Evolutionary conservation across 2,113 vertebrate genomes (phyloP).

Genomic region (Columba janthina): DNA sequence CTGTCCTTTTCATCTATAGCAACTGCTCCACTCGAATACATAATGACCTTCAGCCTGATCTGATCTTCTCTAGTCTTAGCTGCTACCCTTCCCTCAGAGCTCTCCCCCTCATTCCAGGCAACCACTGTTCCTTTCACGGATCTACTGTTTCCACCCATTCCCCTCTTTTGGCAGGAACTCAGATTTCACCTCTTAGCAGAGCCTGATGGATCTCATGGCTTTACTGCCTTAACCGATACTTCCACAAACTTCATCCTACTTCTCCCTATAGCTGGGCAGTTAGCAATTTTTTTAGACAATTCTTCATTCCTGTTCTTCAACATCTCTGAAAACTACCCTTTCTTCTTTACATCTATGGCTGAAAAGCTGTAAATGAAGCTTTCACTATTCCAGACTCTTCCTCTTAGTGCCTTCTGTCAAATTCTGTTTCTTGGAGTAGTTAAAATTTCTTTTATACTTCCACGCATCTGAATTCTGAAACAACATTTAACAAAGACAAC

Average conservation of each 20-base stretch:
- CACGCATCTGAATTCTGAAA: slow-evolving; percentile 32
- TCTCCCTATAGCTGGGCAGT: not conserved
- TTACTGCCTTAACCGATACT: not conserved
- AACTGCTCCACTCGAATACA: not conserved
- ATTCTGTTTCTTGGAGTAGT: slow-evolving; percentile 47
- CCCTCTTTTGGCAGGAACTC: not conserved
- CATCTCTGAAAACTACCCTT: slow-evolving; percentile 9
- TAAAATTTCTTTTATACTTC: slow-evolving; percentile 48
- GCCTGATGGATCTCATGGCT: not conserved
- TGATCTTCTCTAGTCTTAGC: not conserved
- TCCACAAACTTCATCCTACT: not conserved
- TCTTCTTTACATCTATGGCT: not conserved
- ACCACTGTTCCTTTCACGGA: not conserved
- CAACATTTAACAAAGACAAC: slow-evolving; percentile 56
- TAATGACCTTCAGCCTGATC: not conserved
- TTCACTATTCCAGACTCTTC: slow-evolving; percentile 24
- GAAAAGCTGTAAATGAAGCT: slow-evolving; percentile 35
- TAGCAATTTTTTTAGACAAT: not conserved
- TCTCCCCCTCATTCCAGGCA: not conserved
- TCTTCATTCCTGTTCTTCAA: not conserved
- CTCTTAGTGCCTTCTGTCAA: slow-evolving; percentile 24
- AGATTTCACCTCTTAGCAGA: not conserved
- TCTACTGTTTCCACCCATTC: not conserved
- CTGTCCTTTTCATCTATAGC: not conserved
- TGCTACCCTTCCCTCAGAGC: not conserved